Evolutionary conservation across 1,140 invertebrate species (phyloP).

Genomic region (Tyrophagus putrescentiae): DNA sequence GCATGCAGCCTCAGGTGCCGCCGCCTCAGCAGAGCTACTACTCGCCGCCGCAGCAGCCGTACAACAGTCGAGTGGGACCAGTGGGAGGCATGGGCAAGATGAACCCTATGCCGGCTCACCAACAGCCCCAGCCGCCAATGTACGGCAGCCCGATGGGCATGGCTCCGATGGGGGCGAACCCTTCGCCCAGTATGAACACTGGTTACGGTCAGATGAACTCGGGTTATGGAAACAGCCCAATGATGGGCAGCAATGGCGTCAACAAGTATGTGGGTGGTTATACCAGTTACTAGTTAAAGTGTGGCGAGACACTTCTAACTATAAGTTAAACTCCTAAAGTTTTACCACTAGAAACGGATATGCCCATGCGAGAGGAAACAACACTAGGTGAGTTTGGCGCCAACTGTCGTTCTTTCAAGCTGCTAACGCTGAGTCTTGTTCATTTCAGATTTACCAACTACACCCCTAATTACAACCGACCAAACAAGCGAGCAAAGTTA

Average conservation of each 20-base stretch:
- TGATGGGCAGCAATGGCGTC: not conserved
- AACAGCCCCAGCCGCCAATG: not conserved
- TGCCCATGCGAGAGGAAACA: no score
- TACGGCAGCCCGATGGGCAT: not conserved
- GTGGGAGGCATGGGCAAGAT: not conserved
- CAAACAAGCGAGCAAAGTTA: no score
- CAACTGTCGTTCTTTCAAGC: no score
- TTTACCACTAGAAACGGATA: no score
- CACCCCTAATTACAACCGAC: no score
- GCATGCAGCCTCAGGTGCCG: not conserved
- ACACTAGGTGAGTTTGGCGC: no score
- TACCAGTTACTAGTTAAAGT: no score
- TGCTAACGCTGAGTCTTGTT: no score
- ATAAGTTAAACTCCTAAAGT: no score
- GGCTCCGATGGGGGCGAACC: not conserved
- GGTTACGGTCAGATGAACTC: not conserved
- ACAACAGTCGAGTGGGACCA: not conserved
- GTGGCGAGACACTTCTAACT: no score
- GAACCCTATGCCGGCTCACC: not conserved
- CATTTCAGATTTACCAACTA: no score
- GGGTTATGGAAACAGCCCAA: conserved; percentile 4
- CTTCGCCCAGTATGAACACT: no score
- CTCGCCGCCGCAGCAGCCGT: not conserved
- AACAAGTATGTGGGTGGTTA: conserved; percentile 9
- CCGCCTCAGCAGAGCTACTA: not conserved